phyloP scores from a whole-genome alignment of 2,113 vertebrate species.

The Lota lota region DNA sequence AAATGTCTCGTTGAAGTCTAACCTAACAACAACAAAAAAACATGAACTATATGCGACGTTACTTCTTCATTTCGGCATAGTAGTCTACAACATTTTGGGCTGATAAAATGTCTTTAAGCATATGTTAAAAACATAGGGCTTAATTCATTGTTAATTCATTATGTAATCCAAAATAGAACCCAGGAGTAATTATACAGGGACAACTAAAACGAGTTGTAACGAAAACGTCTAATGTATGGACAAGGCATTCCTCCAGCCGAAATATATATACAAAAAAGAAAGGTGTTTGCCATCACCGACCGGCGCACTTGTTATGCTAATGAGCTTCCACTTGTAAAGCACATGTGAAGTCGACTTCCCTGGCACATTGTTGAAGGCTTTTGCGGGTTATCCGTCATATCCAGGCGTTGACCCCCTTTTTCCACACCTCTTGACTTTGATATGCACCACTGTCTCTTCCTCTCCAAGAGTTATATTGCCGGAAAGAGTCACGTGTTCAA shows the following conservation, averaged over 20 bases:
- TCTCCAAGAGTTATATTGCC: conserved; percentile 82
- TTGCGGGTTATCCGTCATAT: conserved; percentile 83
- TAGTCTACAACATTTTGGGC: too few relatives aligned
- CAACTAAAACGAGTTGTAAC: too few relatives aligned
- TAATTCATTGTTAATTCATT: too few relatives aligned
- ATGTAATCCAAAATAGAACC: too few relatives aligned
- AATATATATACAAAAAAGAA: conserved; percentile 22
- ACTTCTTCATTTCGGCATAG: too few relatives aligned
- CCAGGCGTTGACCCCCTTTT: conserved; percentile 76
- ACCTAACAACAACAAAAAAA: too few relatives aligned
- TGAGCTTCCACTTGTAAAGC: conserved; percentile 74
- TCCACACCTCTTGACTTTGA: conserved; percentile 89
- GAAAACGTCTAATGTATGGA: too few relatives aligned
- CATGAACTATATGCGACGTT: too few relatives aligned
- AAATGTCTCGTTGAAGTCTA: too few relatives aligned
- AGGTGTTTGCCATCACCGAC: conserved; percentile 64
- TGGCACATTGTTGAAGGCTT: conserved; percentile 78
- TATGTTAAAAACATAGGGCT: too few relatives aligned
- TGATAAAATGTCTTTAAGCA: too few relatives aligned
- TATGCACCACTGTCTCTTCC: conserved; percentile 84
- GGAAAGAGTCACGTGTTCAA: conserved; percentile 85
- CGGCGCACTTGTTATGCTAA: conserved; percentile 78
- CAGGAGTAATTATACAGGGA: too few relatives aligned
- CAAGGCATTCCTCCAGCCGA: conserved; percentile 28
- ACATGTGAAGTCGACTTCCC: conserved; percentile 75